phyloP scores from a whole-genome alignment of 2,888 invertebrate genomes.

The Oscheius myriophilus region DNA sequence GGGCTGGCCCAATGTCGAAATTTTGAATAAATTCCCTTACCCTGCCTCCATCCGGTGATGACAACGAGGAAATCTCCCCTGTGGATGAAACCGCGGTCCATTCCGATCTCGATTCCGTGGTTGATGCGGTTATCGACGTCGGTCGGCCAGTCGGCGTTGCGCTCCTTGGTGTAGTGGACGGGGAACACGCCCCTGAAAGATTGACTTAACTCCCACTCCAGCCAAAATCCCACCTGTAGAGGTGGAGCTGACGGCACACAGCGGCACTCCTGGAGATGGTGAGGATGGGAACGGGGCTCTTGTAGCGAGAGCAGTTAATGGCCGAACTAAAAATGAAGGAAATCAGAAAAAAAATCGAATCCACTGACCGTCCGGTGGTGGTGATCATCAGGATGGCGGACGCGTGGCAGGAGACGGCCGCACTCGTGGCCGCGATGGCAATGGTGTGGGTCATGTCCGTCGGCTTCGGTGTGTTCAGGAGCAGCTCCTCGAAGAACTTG shows the following conservation, averaged over 20 bases:
- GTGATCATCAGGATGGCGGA: conserved; percentile 89
- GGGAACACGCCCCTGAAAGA: conserved; percentile 84
- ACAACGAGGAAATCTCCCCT: conserved; percentile 87
- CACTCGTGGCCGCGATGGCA: conserved; percentile 93
- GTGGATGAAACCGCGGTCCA: conserved; percentile 85
- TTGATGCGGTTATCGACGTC: conserved; percentile 80
- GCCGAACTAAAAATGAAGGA: conserved; percentile 78
- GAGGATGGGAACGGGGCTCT: conserved; percentile 91
- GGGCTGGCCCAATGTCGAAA: too few species aligned
- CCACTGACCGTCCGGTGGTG: conserved; percentile 74
- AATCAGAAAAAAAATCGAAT: too few species aligned
- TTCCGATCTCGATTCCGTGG: conserved; percentile 73
- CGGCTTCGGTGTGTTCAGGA: conserved; percentile 72
- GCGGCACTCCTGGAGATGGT: conserved; percentile 86
- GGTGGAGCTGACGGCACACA: conserved; percentile 89
- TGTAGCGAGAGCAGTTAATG: conserved; percentile 89
- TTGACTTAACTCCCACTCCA: background rate
- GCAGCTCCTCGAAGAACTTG: conserved; percentile 85
- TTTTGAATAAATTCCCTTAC: conserved; percentile 40
- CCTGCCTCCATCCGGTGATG: conserved; percentile 88
- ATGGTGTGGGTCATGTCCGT: conserved; percentile 89
- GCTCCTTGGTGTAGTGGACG: conserved; percentile 78
- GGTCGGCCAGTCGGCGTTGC: conserved; percentile 82
- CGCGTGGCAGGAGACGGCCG: conserved; percentile 87
- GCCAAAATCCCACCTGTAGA: conserved; percentile 76